Evolutionary conservation across 2,113 vertebrate species (phyloP), one percentile per base, ranked within the genome.

Genomic region (Dasyprocta punctata): DNA sequence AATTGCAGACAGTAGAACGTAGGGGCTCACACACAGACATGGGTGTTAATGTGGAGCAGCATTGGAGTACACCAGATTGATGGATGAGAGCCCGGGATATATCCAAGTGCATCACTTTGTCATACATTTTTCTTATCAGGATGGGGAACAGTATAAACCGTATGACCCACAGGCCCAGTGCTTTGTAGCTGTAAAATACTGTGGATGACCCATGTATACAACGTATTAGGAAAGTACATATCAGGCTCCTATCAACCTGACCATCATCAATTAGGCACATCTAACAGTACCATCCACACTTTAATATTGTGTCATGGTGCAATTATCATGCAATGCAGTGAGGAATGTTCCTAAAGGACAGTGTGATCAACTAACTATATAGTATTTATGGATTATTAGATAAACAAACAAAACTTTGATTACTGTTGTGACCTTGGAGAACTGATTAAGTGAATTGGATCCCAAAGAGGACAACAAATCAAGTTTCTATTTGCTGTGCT

Each of bases 141-240:
- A 77, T 63, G 8, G 54, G 36, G 52, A 63, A 75, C 8, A 65
- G 81, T 90, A 41, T 26, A 47, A 75, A 54, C 36, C 63, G 14
- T 3, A 3, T 54, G 26, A 36, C 38, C 13, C 1, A 0, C 9
- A 7, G 26, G 3, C 44, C 44, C 4, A 10, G 3, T 47, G 33
- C 17, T 73, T 63, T 14, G 47, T n/a, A 61, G 47, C 6, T 3
- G 2, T 58, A 4, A 86, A 33, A 38, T 26, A 28, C 17, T 49
- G 47, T 0, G 1, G 33, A 30, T 36, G 47, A 41, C 47, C 47
- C 33, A 10, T 58, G 38, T 47, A 9, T 47, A 41, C 11, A 14
- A 30, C n/a, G 49, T 17, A 26, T 14, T 82, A 71, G 78, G 38
- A 58, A 71, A 63, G n/a, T n/a, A 60, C 1, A 4, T 2, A 41